Conservation (phyloP, 1,140 invertebrate species). For the Pachyrhynchus sulphureomaculatus region DNA sequence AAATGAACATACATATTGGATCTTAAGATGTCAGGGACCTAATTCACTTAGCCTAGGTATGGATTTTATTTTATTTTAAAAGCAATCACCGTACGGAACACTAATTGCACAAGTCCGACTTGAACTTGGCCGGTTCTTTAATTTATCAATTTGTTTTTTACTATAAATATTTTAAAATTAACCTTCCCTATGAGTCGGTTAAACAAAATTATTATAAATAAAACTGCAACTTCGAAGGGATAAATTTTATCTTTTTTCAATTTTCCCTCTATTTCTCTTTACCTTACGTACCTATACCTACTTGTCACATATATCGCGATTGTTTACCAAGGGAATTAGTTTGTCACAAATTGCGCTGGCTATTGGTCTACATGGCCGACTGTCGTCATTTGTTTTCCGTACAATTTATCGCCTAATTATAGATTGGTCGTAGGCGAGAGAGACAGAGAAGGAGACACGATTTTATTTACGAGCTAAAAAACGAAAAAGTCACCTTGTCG, state of each 20-base stretch:
- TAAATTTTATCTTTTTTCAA: conserved; percentile 14
- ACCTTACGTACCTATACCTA: conserved; percentile 3
- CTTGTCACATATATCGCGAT: conserved; percentile 24
- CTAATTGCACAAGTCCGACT: too few relatives aligned
- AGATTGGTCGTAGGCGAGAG: conserved; percentile 43
- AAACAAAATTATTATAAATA: too few relatives aligned
- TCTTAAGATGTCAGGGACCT: too few relatives aligned
- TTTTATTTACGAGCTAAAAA: conserved; percentile 25
- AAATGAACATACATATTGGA: too few relatives aligned
- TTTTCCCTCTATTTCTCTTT: not conserved
- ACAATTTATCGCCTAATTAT: conserved; percentile 50
- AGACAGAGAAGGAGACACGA: conserved; percentile 2
- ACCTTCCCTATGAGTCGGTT: too few relatives aligned
- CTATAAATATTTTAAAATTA: too few relatives aligned
- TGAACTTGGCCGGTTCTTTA: too few relatives aligned
- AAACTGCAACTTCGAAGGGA: too few relatives aligned
- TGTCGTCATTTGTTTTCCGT: conserved; percentile 49
- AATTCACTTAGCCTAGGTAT: too few relatives aligned
- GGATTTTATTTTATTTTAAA: too few relatives aligned
- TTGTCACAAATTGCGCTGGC: conserved; percentile 50
- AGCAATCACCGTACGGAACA: too few relatives aligned
- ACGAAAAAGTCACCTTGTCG: conserved; percentile 15
- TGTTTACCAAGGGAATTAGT: conserved; percentile 47
- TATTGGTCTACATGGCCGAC: conserved; percentile 50
- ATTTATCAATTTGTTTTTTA: too few relatives aligned